These are phyloP conservation scores for Lacanobia oleracea DNA, from an alignment of 2,888 invertebrate species.

Conservation along the genomic window DNA sequence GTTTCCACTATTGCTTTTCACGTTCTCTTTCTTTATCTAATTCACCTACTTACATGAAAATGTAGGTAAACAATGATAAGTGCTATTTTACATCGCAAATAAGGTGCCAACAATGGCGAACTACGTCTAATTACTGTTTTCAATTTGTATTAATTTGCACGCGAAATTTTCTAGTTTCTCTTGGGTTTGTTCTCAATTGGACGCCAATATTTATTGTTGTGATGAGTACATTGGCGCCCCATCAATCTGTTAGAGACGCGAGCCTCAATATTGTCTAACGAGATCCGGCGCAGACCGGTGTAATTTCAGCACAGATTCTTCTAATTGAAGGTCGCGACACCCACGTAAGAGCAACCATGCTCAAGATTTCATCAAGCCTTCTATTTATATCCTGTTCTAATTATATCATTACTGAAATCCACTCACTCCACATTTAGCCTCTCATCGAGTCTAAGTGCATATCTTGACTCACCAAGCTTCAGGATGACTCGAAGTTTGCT, in stretches of 20 bases:
- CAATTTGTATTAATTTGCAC: conserved; percentile 68
- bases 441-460: conserved; percentile 69
- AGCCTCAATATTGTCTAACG: conserved; percentile 71
- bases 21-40: conserved; percentile 79
- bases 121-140: conserved; percentile 70
- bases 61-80: conserved; percentile 75
- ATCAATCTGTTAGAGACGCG: conserved; percentile 74
- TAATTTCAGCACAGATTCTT: conserved; percentile 75
- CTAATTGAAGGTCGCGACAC: conserved; percentile 84
- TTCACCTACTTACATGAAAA: conserved; percentile 82
- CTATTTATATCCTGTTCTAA: conserved; percentile 85
- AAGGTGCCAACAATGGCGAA: conserved; percentile 64
- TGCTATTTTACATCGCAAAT: conserved; percentile 73
- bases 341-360: conserved; percentile 76
- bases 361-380: conserved; percentile 77
- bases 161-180: conserved; percentile 61
- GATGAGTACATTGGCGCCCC: conserved; percentile 75
- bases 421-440: conserved; percentile 77
- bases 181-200: conserved; percentile 70
- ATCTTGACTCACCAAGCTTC: conserved; percentile 73
- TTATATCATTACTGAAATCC: conserved; percentile 80
- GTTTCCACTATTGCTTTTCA: conserved; percentile 74
- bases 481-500: conserved; percentile 64
- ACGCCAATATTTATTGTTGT: conserved; percentile 65
- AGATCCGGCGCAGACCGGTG: conserved; percentile 76